Evolutionary conservation across 2,888 invertebrate species (phyloP).

Genomic region (Synanthedon myopaeformis): DNA sequence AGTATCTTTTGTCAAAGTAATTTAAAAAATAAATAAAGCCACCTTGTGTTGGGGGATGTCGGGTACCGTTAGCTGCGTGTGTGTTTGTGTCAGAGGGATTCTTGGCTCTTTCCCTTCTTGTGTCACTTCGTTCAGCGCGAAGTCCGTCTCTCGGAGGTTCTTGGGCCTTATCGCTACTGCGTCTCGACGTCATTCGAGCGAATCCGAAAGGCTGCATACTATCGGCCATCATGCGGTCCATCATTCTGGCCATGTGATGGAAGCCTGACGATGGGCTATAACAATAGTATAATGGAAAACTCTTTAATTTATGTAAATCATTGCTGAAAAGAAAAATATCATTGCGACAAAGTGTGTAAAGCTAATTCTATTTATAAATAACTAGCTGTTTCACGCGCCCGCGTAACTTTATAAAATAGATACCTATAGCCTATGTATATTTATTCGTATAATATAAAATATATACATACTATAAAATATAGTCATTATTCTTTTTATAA

Average conservation of each 20-base stretch:
- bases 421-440: no score
- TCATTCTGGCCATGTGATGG: conserved; percentile 80
- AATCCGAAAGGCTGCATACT: conserved; percentile 76
- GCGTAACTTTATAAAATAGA: no score
- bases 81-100: conserved; percentile 21
- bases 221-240: conserved; percentile 78
- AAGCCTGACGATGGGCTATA: conserved; percentile 70
- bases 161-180: conserved; percentile 30
- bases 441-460: no score
- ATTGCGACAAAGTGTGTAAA: no score
- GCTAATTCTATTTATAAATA: no score
- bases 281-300: conserved; percentile 1
- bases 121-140: conserved; percentile 33
- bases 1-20: background rate
- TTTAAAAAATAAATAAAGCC: background rate
- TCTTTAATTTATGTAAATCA: no score
- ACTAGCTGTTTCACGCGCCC: no score
- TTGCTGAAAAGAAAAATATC: no score
- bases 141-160: conserved; percentile 42
- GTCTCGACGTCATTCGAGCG: conserved; percentile 72
- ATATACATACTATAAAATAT: no score
- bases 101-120: conserved; percentile 29
- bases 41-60: conserved; percentile 61
- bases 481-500: no score
- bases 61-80: conserved; percentile 42